phyloP scores from a whole-genome alignment of 1,140 invertebrate species.

The Batillaria attramentaria region DNA sequence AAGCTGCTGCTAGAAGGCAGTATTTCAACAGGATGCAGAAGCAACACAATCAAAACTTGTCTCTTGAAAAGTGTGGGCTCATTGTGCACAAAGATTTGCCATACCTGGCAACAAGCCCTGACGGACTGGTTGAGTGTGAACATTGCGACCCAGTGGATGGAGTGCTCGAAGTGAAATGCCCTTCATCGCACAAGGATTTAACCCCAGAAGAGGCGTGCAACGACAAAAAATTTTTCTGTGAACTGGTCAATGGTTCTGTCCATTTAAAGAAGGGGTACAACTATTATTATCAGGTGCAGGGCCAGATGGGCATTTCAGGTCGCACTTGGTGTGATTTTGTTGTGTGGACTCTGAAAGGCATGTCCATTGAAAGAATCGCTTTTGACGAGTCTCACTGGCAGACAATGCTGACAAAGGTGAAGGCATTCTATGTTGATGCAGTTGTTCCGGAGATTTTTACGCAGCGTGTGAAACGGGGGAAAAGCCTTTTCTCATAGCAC shows the following conservation, averaged over 20 bases:
- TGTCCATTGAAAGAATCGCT: constrained; percentile 5
- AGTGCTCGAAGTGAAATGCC: constrained; percentile 41
- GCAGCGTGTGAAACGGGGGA: not conserved
- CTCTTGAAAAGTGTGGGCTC: not conserved
- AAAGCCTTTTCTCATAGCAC: constrained; percentile 3
- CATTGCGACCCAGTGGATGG: too few relatives aligned
- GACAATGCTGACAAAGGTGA: not conserved
- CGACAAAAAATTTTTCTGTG: constrained; percentile 35
- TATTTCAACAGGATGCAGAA: not conserved
- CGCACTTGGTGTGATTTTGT: constrained; percentile 66
- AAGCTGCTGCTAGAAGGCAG: not conserved
- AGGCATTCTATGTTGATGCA: not conserved
- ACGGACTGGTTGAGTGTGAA: constrained; percentile 16
- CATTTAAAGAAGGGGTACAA: constrained; percentile 61
- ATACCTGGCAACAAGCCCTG: constrained; percentile 18
- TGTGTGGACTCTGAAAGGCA: constrained; percentile 49
- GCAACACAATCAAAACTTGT: not conserved
- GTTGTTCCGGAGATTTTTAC: constrained; percentile 6
- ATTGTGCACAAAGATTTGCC: not conserved
- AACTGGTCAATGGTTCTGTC: constrained; percentile 15
- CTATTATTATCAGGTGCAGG: constrained; percentile 71
- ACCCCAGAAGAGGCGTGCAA: constrained; percentile 22
- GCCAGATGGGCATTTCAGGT: constrained; percentile 65
- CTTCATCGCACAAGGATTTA: constrained; percentile 16
- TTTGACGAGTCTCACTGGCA: constrained; percentile 3